These are phyloP conservation scores for Semotilus atromaculatus DNA, from an alignment of 2,797 vertebrate genomes.

Conservation along the genomic window DNA sequence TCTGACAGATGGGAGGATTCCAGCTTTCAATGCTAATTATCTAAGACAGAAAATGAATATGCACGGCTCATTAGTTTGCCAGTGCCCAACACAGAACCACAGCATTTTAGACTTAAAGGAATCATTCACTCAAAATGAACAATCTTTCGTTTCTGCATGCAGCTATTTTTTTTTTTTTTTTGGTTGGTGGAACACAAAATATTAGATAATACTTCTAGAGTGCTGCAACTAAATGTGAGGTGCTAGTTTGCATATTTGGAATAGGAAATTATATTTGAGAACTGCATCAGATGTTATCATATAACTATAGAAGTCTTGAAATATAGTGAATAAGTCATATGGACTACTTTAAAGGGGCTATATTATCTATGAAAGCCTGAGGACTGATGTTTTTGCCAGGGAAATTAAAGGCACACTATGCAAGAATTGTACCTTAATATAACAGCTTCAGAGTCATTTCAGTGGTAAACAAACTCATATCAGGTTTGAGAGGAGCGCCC, in stretches of 20 bases:
- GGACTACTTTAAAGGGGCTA: neutral
- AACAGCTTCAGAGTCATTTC: too few relatives aligned
- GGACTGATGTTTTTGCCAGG: too few relatives aligned
- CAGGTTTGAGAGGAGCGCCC: too few relatives aligned
- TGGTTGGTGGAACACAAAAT: neutral
- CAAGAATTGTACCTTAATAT: too few relatives aligned
- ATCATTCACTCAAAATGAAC: neutral
- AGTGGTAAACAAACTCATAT: too few relatives aligned
- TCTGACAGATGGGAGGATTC: constrained; percentile 18
- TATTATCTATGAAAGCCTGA: too few relatives aligned
- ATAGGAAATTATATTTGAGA: neutral
- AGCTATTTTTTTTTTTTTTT: neutral
- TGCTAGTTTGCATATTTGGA: neutral
- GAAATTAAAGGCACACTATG: too few relatives aligned
- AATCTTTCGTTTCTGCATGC: neutral
- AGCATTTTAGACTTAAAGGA: constrained; percentile 10
- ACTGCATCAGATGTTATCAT: neutral
- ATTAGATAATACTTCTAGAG: neutral
- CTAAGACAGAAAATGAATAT: constrained; percentile 44
- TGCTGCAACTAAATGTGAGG: neutral
- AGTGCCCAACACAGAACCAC: neutral
- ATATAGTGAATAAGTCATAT: neutral
- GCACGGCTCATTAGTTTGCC: constrained; percentile 27
- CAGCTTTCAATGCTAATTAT: constrained; percentile 39
- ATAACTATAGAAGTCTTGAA: neutral